Evolutionary conservation across 1,140 invertebrate species (phyloP).

Genomic region (Micrasema longulum): DNA sequence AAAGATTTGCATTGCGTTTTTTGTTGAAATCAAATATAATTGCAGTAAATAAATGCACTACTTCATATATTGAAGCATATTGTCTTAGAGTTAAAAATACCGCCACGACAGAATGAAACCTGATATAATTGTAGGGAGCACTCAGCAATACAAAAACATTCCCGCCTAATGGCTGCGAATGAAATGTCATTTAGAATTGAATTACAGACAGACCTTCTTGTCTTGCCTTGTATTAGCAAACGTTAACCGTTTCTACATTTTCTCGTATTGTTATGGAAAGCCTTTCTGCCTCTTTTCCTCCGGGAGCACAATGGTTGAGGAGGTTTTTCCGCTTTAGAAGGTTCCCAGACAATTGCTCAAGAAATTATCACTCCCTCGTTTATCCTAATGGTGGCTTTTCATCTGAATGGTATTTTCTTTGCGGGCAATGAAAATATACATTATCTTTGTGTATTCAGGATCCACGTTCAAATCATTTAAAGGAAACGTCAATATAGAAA

Average conservation of each 20-base stretch:
- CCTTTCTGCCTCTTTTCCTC: background rate
- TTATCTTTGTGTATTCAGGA: background rate
- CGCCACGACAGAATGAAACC: conserved; percentile 8
- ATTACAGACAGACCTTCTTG: conserved; percentile 40
- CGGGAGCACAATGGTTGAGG: background rate
- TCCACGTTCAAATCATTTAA: too few species aligned
- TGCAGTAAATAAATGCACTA: too few species aligned
- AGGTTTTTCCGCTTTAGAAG: background rate
- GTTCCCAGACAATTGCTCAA: background rate
- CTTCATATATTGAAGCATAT: too few species aligned
- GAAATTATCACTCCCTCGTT: conserved; percentile 3
- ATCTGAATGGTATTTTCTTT: conserved; percentile 10
- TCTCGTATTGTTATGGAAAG: conserved; percentile 12
- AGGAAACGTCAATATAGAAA: too few species aligned
- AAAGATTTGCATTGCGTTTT: too few species aligned
- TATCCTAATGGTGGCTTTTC: background rate
- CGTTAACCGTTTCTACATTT: conserved; percentile 16
- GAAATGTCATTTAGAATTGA: conserved; percentile 50
- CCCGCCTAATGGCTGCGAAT: conserved; percentile 34
- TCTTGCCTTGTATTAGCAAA: conserved; percentile 7
- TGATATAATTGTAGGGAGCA: conserved; percentile 39
- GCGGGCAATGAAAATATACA: background rate
- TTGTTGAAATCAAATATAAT: too few species aligned
- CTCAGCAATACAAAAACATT: conserved; percentile 50
- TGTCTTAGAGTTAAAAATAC: too few species aligned